Conservation (phyloP, 1,140 invertebrate genomes). For the Aplysia californica region DNA sequence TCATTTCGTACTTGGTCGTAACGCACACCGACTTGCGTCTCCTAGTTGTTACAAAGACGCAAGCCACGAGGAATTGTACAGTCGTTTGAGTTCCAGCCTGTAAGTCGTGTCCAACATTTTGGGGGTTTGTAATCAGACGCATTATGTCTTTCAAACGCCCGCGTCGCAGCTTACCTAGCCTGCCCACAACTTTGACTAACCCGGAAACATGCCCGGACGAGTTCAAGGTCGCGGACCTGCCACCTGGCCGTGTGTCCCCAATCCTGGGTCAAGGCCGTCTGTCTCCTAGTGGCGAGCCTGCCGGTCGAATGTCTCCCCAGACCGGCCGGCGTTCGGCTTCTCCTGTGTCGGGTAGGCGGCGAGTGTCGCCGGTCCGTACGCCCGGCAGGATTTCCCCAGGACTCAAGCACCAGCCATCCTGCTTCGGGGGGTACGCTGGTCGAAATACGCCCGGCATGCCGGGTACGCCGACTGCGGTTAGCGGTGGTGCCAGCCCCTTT, state of each 20-base stretch:
- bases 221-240: neutral
- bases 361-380: neutral
- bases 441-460: too few relatives aligned
- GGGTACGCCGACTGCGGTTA: neutral
- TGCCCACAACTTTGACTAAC: constrained; percentile 23
- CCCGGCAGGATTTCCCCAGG: neutral
- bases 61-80: neutral
- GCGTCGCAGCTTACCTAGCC: constrained; percentile 17
- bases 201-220: neutral
- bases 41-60: neutral
- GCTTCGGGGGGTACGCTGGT: constrained; percentile 3
- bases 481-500: too few relatives aligned
- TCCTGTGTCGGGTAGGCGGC: constrained; percentile 5
- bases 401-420: constrained; percentile 14
- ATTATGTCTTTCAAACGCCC: constrained; percentile 17
- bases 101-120: neutral
- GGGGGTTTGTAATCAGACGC: neutral
- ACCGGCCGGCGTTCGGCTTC: constrained; percentile 2
- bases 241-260: neutral
- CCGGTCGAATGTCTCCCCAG: neutral
- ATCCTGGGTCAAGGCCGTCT: neutral
- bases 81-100: neutral
- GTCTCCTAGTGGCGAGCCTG: neutral
- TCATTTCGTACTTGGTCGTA: neutral
- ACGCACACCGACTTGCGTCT: neutral